phyloP scores from a whole-genome alignment of 1,140 invertebrate species.

The Paracyclopina nana region DNA sequence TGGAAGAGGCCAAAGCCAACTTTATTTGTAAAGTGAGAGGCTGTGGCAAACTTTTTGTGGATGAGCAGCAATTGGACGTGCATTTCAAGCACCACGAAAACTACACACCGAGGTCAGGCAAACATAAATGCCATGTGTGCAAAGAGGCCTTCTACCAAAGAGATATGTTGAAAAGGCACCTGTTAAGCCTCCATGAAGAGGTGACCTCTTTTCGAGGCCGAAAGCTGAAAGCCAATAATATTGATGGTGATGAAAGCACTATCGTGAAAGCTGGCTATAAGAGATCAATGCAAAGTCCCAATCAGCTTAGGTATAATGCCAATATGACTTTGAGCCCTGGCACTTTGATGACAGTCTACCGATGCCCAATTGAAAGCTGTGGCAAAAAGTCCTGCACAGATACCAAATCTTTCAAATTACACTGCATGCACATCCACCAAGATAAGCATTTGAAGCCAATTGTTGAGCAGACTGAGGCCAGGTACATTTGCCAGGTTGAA shows the following conservation, averaged over 20 bases:
- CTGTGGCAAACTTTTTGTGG: constrained; percentile 7
- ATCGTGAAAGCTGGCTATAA: too few relatives aligned
- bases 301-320: too few relatives aligned
- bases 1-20: background rate
- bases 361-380: constrained; percentile 1
- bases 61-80: constrained; percentile 1
- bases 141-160: constrained; percentile 4
- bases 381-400: background rate
- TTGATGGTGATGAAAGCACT: too few relatives aligned
- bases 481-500: background rate
- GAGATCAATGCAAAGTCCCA: too few relatives aligned
- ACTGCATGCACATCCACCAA: background rate
- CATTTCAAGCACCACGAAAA: constrained; percentile 2
- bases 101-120: background rate
- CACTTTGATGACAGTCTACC: background rate
- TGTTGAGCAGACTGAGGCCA: background rate
- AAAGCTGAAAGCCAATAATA: background rate
- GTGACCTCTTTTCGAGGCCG: background rate
- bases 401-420: constrained; percentile 2
- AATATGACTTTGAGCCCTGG: background rate
- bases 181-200: background rate
- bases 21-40: constrained; percentile 2
- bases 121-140: constrained; percentile 1
- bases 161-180: background rate
- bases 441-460: background rate